Evolutionary conservation across 2,113 vertebrate species (phyloP).

Genomic region (Cochlearius cochlearius): DNA sequence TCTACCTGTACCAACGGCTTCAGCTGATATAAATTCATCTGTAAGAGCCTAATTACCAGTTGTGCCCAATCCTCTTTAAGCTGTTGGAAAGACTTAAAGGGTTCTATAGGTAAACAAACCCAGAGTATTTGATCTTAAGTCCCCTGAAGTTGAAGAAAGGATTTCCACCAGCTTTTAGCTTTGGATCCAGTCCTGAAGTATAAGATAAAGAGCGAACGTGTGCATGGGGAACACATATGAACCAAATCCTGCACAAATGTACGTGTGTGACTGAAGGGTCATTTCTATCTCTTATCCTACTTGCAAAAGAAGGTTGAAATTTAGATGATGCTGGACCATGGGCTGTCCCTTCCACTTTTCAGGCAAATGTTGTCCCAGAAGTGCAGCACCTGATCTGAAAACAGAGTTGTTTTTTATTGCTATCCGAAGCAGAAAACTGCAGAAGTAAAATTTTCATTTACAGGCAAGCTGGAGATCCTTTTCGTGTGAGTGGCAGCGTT

Average conservation of each 20-base stretch:
- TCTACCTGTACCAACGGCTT: neutral
- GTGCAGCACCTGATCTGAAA: neutral
- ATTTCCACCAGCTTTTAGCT: neutral
- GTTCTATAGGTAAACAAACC: neutral
- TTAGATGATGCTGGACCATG: neutral
- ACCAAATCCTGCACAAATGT: neutral
- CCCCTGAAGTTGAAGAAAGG: neutral
- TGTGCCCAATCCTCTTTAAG: neutral
- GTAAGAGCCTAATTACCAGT: neutral
- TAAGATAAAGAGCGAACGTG: neutral
- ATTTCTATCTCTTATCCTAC: neutral
- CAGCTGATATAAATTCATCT: neutral
- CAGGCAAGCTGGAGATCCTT: neutral
- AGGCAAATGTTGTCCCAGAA: neutral
- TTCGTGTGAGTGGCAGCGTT: neutral
- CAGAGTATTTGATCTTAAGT: neutral
- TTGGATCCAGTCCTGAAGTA: neutral
- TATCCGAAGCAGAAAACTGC: neutral
- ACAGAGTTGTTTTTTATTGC: neutral
- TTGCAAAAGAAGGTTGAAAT: neutral
- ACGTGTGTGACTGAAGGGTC: neutral
- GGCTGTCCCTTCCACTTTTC: neutral
- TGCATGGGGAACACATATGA: neutral
- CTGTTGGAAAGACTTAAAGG: neutral
- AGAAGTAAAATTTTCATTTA: neutral